Evolutionary conservation across 2,797 vertebrate genomes (phyloP), one percentile per base, ranked within the genome.

Genomic region (Coccyzus lansbergi): DNA sequence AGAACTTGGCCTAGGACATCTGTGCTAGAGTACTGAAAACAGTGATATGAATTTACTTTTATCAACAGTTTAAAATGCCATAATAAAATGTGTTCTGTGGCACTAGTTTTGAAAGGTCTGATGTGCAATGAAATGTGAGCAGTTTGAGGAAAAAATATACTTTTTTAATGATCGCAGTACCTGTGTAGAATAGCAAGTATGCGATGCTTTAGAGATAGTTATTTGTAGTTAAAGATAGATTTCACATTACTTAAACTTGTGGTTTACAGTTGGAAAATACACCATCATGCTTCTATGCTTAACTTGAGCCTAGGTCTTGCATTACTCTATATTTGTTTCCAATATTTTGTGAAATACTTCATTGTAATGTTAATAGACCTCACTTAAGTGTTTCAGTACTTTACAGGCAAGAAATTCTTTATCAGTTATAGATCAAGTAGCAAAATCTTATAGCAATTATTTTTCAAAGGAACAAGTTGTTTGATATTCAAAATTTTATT

Each of bases 1-100:
- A 92, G 60, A 89, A 97, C 83, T 93, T 93, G 94, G 86, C 67
- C 51, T 72, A 76, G 89, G 94, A 83, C 4, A 1, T 56, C 85
- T 63, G 25, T 62, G 56, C 75, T 58, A 12, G 29, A 8, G 16
- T 42, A 82, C 76, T 1, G 24, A 92, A 58, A 96, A 93, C 92
- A 96, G 90, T 49, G 31, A 59, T 16, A 17, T 60, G 72, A 92
- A 74, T 88, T 81, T 70, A 60, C 82, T 95, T 92, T 70, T 69
- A 95, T 52, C 78, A 74, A 40, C 64, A 88, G 19, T 93, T 95
- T 86, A 82, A 77, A 77, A 67, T 70, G 92, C 42, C 58, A 38
- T 62, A 90, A 24, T 42, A 53, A 71, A 46, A 58, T 42, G n/a
- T 63, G 44, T 65, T 68, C 29, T 48, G 16, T 52, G 77, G 40